Conservation (phyloP, 1,140 invertebrate species). For the Lasioglossum baleicum region DNA sequence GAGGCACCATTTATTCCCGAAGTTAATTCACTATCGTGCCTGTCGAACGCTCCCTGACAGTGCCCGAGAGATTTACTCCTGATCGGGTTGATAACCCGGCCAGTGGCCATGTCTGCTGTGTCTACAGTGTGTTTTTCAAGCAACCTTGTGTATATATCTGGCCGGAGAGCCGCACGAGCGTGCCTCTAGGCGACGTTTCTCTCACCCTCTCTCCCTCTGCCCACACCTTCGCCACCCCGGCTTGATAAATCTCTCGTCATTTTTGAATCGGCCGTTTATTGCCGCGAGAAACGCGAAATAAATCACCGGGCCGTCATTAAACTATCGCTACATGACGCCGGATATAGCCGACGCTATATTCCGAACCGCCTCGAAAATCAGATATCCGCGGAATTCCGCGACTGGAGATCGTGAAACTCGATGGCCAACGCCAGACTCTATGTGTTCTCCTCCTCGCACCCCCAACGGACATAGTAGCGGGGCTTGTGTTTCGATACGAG, state of each 20-base stretch:
- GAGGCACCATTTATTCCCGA: slow-evolving; percentile 65
- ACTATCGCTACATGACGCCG: slow-evolving; percentile 29
- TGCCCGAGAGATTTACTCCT: slow-evolving; percentile 63
- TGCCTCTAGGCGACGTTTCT: slow-evolving; percentile 50
- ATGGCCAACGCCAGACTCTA: not conserved
- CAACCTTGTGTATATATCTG: slow-evolving; percentile 44
- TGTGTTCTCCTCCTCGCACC: too few relatives aligned
- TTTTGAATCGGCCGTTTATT: slow-evolving; percentile 58
- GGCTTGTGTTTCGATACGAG: slow-evolving; percentile 34
- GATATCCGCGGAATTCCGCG: slow-evolving; percentile 23
- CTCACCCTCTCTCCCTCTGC: not conserved
- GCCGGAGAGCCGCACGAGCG: slow-evolving; percentile 35
- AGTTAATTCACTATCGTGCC: slow-evolving; percentile 67
- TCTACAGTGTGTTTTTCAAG: slow-evolving; percentile 67
- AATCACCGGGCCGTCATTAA: slow-evolving; percentile 42
- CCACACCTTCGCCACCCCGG: slow-evolving; percentile 1
- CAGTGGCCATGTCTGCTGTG: slow-evolving; percentile 63
- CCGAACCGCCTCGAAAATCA: slow-evolving; percentile 33
- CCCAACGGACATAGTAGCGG: not conserved
- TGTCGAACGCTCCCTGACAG: slow-evolving; percentile 66
- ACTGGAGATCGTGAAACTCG: slow-evolving; percentile 6
- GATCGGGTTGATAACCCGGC: slow-evolving; percentile 64
- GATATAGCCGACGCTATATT: slow-evolving; percentile 14
- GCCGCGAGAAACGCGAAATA: slow-evolving; percentile 47
- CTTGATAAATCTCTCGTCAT: slow-evolving; percentile 53